Conservation (phyloP, 23 tunicate genomes). For the Phallusia fumigata region DNA sequence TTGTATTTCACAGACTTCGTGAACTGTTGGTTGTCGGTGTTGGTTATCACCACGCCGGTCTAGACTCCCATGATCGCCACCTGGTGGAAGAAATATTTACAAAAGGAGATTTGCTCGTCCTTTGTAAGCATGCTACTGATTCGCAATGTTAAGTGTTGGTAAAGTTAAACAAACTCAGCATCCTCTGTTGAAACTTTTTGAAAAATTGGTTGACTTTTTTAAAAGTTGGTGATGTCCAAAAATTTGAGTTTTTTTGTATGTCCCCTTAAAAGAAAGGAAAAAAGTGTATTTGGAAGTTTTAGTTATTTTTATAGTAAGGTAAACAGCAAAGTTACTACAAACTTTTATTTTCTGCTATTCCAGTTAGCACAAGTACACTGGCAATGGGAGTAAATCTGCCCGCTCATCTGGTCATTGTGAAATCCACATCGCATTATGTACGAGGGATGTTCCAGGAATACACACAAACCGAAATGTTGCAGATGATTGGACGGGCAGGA, state of each 20-base stretch:
- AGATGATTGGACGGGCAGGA: constrained; percentile 90
- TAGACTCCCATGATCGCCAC: constrained; percentile 78
- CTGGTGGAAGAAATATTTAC: constrained; percentile 69
- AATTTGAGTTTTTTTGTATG: too few species aligned
- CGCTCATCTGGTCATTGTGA: constrained; percentile 82
- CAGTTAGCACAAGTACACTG: constrained; percentile 82
- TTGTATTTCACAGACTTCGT: constrained; percentile 26
- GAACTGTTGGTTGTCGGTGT: constrained; percentile 57
- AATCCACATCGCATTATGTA: constrained; percentile 80
- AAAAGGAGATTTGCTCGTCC: constrained; percentile 58
- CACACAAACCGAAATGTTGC: constrained; percentile 78
- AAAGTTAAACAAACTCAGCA: too few species aligned
- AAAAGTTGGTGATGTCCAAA: too few species aligned
- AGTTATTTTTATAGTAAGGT: too few species aligned
- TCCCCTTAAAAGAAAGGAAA: too few species aligned
- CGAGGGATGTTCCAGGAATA: constrained; percentile 81
- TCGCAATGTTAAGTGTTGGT: too few species aligned
- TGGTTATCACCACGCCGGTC: constrained; percentile 87
- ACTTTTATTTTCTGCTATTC: too few species aligned
- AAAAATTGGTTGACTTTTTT: too few species aligned
- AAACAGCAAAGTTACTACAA: too few species aligned
- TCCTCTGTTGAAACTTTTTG: too few species aligned
- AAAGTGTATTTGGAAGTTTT: too few species aligned
- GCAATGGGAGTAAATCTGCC: constrained; percentile 93
- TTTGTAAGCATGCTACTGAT: constrained; percentile 41